Evolutionary conservation across 2,113 vertebrate genomes (phyloP), one percentile per base, ranked within the genome.

Genomic region (Labeo catla): DNA sequence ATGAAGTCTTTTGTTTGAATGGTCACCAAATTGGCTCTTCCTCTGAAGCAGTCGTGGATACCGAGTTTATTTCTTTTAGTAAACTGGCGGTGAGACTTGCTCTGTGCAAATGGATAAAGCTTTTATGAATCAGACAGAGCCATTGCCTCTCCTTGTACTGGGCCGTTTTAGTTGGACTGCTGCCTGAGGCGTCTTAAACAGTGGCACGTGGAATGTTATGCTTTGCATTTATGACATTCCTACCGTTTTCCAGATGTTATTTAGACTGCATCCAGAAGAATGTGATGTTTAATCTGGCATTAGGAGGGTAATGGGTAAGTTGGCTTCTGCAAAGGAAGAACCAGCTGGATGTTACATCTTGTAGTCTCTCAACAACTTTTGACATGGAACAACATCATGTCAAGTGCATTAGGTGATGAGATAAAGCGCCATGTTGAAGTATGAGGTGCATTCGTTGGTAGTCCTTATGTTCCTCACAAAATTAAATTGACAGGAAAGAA

Each of bases 201-300:
- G 39, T 80, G 78, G 39, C 36, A 80, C 36, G 2, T 63, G 57
- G 78, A 80, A 80, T 80, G 78, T 28, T 63, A 23, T 47, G 54
- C 78, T 65, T 81, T 47, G 59, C 13, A 9, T 81, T 43, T 63
- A 77, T 54, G 79, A 66, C 59, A 81, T 81, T 81, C 59, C 79
- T 63, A 39, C 11, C 57, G 45, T 81, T 81, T 28, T 65, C 39
- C 12, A 81, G 36, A 43, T 65, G 16, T 47, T 81, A 65, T 65
- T 81, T 47, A 63, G 78, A 65, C 78, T 81, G 57, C 12, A 5
- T 47, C 13, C 12, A 45, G 13, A 78, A 65, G 43, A 83, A 52
- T 77, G 23, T 57, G 68, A 47, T 36, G 47, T 68, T 47, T 78
- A 78, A 79, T 79, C n/a, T 79, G 49, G 49, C 78, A 63, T 63